Evolutionary conservation across 2,888 invertebrate genomes (phyloP), one percentile per base, ranked within the genome.

Genomic region (Trachelus stipa): DNA sequence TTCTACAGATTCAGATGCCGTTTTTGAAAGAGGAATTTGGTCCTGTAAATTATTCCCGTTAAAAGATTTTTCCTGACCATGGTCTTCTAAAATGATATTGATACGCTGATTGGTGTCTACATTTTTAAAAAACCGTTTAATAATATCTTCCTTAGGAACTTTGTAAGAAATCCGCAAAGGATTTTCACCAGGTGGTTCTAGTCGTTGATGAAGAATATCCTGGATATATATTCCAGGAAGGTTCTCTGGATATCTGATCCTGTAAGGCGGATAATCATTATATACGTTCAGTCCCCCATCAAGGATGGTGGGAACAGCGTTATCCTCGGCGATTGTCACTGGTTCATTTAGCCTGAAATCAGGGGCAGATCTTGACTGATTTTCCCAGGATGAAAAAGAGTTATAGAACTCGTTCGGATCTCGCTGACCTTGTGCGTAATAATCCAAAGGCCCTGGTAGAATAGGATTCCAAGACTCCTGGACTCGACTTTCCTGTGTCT

Each of bases 321-420:
- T 23, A 56, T 56, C 40, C 40, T 56, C 23, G 23, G 40, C 40
- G 71, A 33, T 71, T 33, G 31, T 33, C 11, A 71, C 2, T 33
- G 71, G 71, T 71, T 11, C 30, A 31, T 33, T 71, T 33, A 71
- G 71, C 33, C 30, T 71, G 71, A 71, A 71, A 71, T 71, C 71
- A 71, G 31, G 71, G 30, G 71, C 40, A 56, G 23, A 56, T 56
- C 40, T 56, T 56, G 40, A 56, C 40, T 56, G 40, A 56, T 56
- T 56, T 56, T 56, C 40, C 40, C 40, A 56, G 23, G 40, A 56
- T 23, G 40, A 56, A 56, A 56, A 56, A 56, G 15, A 23, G 23
- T 23, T 15, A 56, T 56, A 15, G 23, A 56, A 23, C 40, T 56
- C 40, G 40, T 56, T 56, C 23, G 4, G 40, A 56, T 23, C 23